Base-by-base conservation (phyloP, 1,140 invertebrate genomes). In the Drosophila sturtevanti region DNA sequence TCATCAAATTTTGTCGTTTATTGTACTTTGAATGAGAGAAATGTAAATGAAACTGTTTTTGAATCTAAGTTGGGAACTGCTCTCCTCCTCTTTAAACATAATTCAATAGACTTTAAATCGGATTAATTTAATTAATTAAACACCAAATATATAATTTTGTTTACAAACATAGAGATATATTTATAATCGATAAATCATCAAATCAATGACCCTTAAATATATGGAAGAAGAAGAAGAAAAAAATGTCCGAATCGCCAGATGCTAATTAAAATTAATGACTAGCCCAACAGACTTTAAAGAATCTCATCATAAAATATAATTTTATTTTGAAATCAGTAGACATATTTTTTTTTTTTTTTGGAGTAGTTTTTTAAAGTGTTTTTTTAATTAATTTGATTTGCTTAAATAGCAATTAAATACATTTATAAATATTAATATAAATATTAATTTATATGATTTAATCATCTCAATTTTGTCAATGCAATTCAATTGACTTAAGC, bases 1-100 rank as follows among this genome's bases (percentile, higher is more conserved):
- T 80, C 44, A 41, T 63, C 34, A 72, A n/a, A 41, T 41, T 73
- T 31, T 68, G 38, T 35, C 62, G 38, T 35, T 58, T 76, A 68
- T 59, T 52, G 64, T 38, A 75, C 51, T 78, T 67, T 74, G 6
- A 63, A 82, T 68, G 60, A 62, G 61, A 21, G 21, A 35, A 61
- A 21, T 48, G 41, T 9, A 11, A 10, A 21, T 11, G 2, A 48
- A 9, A 48, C 18, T 11, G 18, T 48, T 18, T 21, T 21, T 21
- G 16, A 21, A 21, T 48, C 21, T 48, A 48, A 38, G 12, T 38
- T 38, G 1, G 18, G 4, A 48, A 21, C 41, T 48, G 9, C 18
- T 44, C 1, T 10, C 21, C 41, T 48, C 18, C 18, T 44, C 1
- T 10, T 48, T 6, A 48, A 48, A 14, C 9, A 18, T 21, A 18